phyloP scores from a whole-genome alignment of 2,113 vertebrate genomes.

The Trematomus loennbergii region DNA sequence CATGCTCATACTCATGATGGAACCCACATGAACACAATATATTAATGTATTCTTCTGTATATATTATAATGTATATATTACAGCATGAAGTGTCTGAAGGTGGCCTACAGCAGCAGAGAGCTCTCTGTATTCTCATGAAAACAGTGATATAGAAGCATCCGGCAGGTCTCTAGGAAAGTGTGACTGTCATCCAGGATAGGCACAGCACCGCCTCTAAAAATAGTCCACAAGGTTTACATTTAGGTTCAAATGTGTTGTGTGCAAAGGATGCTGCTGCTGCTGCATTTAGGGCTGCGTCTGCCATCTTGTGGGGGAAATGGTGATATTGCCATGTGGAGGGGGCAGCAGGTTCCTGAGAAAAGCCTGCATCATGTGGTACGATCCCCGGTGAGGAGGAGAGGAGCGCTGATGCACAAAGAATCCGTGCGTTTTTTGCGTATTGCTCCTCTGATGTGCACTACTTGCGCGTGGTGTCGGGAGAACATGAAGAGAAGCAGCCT shows the following conservation, averaged over 20 bases:
- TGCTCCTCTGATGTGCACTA: background rate
- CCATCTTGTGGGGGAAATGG: slow-evolving; percentile 72
- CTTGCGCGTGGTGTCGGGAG: slow-evolving; percentile 14
- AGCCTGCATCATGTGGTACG: slow-evolving; percentile 14
- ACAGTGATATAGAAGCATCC: slow-evolving; percentile 10
- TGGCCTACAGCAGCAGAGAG: background rate
- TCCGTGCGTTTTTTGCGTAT: background rate
- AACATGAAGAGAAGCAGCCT: slow-evolving; percentile 27
- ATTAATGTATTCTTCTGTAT: too few relatives aligned
- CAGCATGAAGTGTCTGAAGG: background rate
- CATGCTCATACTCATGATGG: background rate
- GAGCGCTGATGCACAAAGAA: slow-evolving; percentile 6
- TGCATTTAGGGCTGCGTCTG: slow-evolving; percentile 25
- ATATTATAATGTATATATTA: too few relatives aligned
- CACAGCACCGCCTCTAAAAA: slow-evolving; percentile 63
- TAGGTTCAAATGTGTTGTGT: slow-evolving; percentile 46
- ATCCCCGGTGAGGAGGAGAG: background rate
- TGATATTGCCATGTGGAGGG: slow-evolving; percentile 31
- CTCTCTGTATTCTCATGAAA: slow-evolving; percentile 15
- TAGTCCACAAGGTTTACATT: slow-evolving; percentile 59
- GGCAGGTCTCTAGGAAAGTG: slow-evolving; percentile 11
- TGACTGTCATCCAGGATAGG: slow-evolving; percentile 37
- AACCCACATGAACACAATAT: background rate
- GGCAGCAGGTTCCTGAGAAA: background rate
- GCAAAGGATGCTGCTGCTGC: slow-evolving; percentile 29